Evolutionary conservation across 2,797 vertebrate genomes (phyloP).

Genomic region (Tragopan temminckii): DNA sequence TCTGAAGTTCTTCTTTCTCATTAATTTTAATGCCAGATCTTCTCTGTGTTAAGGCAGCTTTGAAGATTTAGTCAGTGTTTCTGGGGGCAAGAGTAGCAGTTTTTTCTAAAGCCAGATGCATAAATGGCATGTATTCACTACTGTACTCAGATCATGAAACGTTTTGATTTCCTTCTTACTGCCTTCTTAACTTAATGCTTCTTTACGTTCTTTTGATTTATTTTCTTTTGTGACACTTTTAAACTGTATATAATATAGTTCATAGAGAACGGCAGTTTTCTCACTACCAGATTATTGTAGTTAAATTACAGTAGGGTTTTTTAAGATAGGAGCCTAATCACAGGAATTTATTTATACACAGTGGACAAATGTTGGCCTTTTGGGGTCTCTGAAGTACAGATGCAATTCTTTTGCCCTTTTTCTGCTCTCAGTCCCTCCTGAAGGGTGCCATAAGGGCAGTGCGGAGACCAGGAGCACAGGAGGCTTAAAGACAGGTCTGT

Average conservation of each 20-base stretch:
- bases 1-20: constrained; percentile 5
- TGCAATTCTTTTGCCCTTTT: background rate
- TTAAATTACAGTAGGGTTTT: background rate
- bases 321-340: background rate
- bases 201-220: background rate
- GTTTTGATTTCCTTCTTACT: background rate
- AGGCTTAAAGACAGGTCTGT: background rate
- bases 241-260: accelerated
- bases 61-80: background rate
- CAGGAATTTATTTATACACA: background rate
- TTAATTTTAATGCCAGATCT: constrained; percentile 54
- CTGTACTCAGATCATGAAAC: background rate
- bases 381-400: accelerated
- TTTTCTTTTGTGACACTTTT: background rate
- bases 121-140: background rate
- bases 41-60: constrained; percentile 28
- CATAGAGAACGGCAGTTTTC: background rate
- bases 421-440: accelerated
- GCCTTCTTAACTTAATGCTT: background rate
- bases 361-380: background rate
- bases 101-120: constrained; percentile 17
- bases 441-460: accelerated
- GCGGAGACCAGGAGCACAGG: accelerated
- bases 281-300: background rate
- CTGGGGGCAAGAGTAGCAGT: background rate